A percentile compares a stretch with the other conserved stretches of the same genome.
Evolutionary conservation across 2,888 invertebrate genomes (phyloP).

Genomic region (Polymixis flavicincta): DNA sequence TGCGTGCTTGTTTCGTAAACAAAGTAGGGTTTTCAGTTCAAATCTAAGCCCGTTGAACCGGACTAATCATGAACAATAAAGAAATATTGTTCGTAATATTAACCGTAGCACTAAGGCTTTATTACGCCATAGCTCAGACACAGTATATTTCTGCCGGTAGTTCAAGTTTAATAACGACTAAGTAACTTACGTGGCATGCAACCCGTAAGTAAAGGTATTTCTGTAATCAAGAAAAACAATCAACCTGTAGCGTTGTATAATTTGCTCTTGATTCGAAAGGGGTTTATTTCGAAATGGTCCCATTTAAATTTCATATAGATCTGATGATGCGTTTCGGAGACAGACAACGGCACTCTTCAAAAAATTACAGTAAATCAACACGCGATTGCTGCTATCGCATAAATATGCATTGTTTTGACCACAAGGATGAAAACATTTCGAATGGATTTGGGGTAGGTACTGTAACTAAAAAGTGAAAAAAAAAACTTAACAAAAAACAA

Average conservation of each 20-base stretch:
- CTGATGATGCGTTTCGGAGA: too few relatives aligned
- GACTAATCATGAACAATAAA: conserved; percentile 54
- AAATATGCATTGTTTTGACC: too few relatives aligned
- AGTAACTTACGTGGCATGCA: conserved; percentile 13
- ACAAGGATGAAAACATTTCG: too few relatives aligned
- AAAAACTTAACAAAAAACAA: too few relatives aligned
- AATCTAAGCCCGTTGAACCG: conserved; percentile 12
- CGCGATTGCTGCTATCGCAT: too few relatives aligned
- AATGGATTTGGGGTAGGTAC: too few relatives aligned
- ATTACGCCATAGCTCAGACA: conserved; percentile 5
- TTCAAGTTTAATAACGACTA: conserved; percentile 32
- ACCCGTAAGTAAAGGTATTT: conserved; percentile 21
- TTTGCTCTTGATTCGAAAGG: too few relatives aligned
- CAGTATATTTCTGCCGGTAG: not conserved
- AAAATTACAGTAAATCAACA: too few relatives aligned
- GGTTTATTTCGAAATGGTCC: too few relatives aligned
- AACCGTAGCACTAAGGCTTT: conserved; percentile 12
- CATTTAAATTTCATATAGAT: too few relatives aligned
- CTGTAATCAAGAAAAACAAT: not conserved
- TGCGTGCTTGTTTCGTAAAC: conserved; percentile 3
- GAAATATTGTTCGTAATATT: conserved; percentile 43
- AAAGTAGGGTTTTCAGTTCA: conserved; percentile 21
- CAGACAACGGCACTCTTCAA: too few relatives aligned
- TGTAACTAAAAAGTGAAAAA: too few relatives aligned
- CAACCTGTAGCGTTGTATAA: not conserved